Evolutionary conservation across 2,888 invertebrate genomes (phyloP), one percentile per base, ranked within the genome.

Genomic region (Anthophora plumipes): DNA sequence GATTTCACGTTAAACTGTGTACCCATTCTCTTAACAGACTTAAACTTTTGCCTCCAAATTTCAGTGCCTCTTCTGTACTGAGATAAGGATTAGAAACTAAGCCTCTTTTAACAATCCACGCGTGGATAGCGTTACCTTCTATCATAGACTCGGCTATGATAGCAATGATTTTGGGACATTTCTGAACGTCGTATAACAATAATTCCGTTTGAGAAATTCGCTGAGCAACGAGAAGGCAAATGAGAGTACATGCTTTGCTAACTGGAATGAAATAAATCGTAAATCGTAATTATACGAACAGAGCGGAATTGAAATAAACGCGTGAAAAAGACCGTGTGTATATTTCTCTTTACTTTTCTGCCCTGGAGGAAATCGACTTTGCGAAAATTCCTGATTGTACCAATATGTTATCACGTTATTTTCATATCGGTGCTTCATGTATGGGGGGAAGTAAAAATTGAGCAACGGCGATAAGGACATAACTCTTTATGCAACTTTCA

Each of bases 241-340:
- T 95, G 69, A 96, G 91, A 0, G 95, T 96, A 84, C 95, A 95
- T 9, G 95, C 95, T 91, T 95, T 95, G 85, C 95, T 95, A 68
- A 94, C 95, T 91, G 90, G 46, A 48, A 37, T 20, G 20, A 20
- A 14, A 69, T 31, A 75, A 59, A 55, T 70, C 46, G 48, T 55
- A 41, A 14, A 25, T 41, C 12, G 41, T 48, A 48, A 20, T 54
- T 2, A 4, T 14, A 43, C n/a, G n/a, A n/a, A n/a, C n/a, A 61
- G 1, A 2, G 3, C 17, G 22, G 20, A 50, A 0, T 66, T 25
- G 31, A 52, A 48, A 17, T 43, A 25, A 7, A 20, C 1, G 25
- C 12, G 12, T 31, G 66, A 37, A 14, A 41, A 20, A 50, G 50
- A 41, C 37, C 31, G 9, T 52, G 9, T 8, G 9, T 52, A 22